These are phyloP conservation scores for Crotalus adamanteus DNA, from an alignment of 2,797 vertebrate species.

Conservation along the genomic window DNA sequence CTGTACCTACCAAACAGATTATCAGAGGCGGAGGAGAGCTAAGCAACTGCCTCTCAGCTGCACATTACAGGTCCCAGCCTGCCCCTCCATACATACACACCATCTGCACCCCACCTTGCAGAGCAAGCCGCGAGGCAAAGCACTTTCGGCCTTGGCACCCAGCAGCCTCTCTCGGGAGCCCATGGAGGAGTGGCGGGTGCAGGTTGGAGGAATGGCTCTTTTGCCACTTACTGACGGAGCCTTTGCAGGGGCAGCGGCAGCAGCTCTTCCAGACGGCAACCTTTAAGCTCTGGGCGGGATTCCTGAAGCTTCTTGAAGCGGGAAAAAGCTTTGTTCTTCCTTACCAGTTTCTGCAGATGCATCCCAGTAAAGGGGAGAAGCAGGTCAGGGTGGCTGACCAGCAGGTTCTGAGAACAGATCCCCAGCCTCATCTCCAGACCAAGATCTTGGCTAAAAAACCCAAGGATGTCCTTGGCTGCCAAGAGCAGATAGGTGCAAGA, in stretches of 20 bases:
- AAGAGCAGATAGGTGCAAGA: neutral
- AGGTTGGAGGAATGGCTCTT: neutral
- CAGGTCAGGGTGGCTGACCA: neutral
- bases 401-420: neutral
- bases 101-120: neutral
- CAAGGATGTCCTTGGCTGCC: neutral
- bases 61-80: neutral
- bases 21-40: neutral
- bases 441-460: neutral
- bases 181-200: neutral
- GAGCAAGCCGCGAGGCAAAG: neutral
- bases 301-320: slow-evolving; percentile 90
- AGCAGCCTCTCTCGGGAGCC: neutral
- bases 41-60: neutral
- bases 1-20: slow-evolving; percentile 78
- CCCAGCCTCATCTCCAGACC: neutral
- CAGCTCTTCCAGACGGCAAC: slow-evolving; percentile 80
- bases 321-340: slow-evolving; percentile 85
- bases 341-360: slow-evolving; percentile 76
- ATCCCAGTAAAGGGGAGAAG: neutral
- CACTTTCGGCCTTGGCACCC: neutral
- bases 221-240: slow-evolving; percentile 79
- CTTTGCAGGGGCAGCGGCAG: slow-evolving; percentile 84
- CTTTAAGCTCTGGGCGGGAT: slow-evolving; percentile 81
- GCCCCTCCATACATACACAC: no score